Evolutionary conservation across 1,140 invertebrate genomes (phyloP).

Genomic region (Ips typographus): DNA sequence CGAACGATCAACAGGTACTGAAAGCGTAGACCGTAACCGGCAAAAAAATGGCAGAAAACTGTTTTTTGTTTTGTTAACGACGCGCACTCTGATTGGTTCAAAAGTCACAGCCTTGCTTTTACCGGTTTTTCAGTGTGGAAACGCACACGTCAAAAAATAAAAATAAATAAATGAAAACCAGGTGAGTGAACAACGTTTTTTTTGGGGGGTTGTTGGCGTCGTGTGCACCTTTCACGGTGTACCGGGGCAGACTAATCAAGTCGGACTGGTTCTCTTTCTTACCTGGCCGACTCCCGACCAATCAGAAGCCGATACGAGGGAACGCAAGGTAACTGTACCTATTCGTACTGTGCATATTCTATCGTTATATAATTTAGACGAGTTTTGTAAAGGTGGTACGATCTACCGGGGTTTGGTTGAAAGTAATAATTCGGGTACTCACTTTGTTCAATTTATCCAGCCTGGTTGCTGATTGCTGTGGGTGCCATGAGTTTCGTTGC

Average conservation of each 20-base stretch:
- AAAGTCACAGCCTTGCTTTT: no score
- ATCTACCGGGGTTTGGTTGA: neutral
- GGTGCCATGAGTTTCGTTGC: no score
- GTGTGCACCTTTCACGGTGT: neutral
- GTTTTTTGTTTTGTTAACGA: no score
- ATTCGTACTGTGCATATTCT: slow-evolving; percentile 42
- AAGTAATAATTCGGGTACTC: neutral
- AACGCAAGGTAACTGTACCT: slow-evolving; percentile 49
- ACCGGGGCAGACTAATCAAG: slow-evolving; percentile 22
- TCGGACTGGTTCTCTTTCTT: slow-evolving; percentile 46
- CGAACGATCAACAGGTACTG: no score
- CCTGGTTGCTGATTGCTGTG: no score
- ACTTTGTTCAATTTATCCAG: no score
- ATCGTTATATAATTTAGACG: slow-evolving; percentile 49
- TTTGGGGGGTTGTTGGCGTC: neutral
- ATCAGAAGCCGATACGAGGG: slow-evolving; percentile 44
- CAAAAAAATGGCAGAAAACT: no score
- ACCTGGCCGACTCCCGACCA: slow-evolving; percentile 44
- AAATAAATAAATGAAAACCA: slow-evolving; percentile 40
- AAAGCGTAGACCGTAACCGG: no score
- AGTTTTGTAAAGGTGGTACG: neutral
- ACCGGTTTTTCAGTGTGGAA: no score
- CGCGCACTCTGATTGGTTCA: no score
- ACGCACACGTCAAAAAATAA: neutral
- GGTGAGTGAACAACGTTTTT: slow-evolving; percentile 37